Evolutionary conservation across 1,140 invertebrate species (phyloP).

Genomic region (Drosophila pallidifrons): DNA sequence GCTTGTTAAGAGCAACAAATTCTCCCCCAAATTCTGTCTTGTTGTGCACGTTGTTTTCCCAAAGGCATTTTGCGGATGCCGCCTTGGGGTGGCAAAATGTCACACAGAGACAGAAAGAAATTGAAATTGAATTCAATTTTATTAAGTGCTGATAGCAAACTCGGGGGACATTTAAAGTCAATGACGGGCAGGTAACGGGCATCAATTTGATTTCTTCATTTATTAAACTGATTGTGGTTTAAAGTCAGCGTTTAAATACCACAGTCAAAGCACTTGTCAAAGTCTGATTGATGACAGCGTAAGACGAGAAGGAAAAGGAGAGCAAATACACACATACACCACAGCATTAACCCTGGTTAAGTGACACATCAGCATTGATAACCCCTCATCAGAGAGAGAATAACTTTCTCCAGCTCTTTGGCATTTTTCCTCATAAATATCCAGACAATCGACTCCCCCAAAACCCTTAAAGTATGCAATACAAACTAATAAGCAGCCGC

Average conservation of each 20-base stretch:
- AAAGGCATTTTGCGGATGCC: conserved; percentile 50
- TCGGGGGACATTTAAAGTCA: conserved; percentile 59
- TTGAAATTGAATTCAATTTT: conserved; percentile 84
- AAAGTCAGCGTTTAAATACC: conserved; percentile 53
- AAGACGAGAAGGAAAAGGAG: background rate
- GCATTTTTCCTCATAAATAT: conserved; percentile 77
- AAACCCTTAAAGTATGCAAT: conserved; percentile 58
- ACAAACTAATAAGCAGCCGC: conserved; percentile 78
- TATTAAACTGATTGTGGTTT: conserved; percentile 42
- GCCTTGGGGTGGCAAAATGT: conserved; percentile 1
- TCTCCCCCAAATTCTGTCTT: background rate
- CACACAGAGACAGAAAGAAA: conserved; percentile 7
- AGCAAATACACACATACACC: background rate
- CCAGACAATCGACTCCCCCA: conserved; percentile 57
- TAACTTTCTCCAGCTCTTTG: conserved; percentile 13
- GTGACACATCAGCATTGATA: conserved; percentile 70
- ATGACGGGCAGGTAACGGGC: conserved; percentile 26
- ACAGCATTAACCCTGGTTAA: conserved; percentile 66
- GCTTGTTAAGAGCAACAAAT: conserved; percentile 69
- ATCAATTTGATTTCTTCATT: conserved; percentile 55
- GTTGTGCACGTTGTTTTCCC: conserved; percentile 54
- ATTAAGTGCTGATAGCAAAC: conserved; percentile 80
- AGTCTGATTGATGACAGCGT: conserved; percentile 68
- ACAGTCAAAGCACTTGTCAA: conserved; percentile 62
- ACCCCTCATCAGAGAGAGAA: conserved; percentile 32